Base-by-base conservation (phyloP, 2,888 invertebrate species). In the Tineola bisselliella region DNA sequence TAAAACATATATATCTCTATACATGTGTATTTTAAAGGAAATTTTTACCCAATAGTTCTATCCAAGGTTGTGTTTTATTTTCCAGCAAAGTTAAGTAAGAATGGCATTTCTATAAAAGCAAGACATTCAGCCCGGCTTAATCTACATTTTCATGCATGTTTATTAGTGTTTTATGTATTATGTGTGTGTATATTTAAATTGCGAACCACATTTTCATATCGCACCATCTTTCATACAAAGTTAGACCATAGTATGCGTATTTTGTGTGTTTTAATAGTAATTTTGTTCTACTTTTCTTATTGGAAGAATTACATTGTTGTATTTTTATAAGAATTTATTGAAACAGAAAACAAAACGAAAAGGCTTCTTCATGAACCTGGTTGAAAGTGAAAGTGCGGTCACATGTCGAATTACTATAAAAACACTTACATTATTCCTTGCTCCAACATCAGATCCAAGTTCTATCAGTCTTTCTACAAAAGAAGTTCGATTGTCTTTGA, bases 391-490 rank as follows among this genome's bases (percentile, higher is more conserved):
- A n/a, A n/a, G n/a, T n/a, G n/a, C 44, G 44, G 44, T 11, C 13
- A 12, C 12, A 6, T n/a, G n/a, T n/a, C n/a, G n/a, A n/a, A n/a
- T n/a, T n/a, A n/a, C n/a, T n/a, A n/a, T n/a, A n/a, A n/a, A n/a
- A n/a, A n/a, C 61, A 81, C 95, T 94, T 84, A 97, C 98, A 83
- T 95, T 95, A 74, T 97, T 96, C 70, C 94, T 91, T 54, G 95
- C 94, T 65, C 96, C 94, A 63, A 97, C 93, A 78, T 97, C 95
- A 8, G 94, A 94, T 52, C 98, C 98, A 15, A 98, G 89, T 65
- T 98, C 98, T 66, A 98, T 91, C 87, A 98, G 91, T 63, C 96
- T 90, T 81, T 98, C 98, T 67, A 96, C 91, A 73, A 97, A 91
- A 18, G 94, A 92, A 0, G 96, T 93, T 67, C 95, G 90, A 84